Evolutionary conservation across 2,888 invertebrate genomes (phyloP).

Genomic region (Hanleya hanleyi): DNA sequence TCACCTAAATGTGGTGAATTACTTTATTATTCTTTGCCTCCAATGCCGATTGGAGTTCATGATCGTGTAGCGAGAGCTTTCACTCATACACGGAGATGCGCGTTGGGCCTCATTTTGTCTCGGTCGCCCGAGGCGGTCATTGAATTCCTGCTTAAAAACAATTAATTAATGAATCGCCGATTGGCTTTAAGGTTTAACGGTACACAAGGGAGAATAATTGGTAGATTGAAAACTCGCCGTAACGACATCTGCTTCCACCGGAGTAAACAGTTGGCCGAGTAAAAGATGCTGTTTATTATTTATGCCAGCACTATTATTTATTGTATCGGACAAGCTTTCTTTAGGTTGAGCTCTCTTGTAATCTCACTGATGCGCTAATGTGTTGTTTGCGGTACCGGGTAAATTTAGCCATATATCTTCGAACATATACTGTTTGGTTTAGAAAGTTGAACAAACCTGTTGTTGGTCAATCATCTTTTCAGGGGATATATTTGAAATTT

Average conservation of each 20-base stretch:
- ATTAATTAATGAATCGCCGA: neutral
- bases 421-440: no score
- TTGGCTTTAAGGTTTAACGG: neutral
- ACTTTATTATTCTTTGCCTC: slow-evolving; percentile 2
- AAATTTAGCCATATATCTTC: no score
- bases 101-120: slow-evolving; percentile 2
- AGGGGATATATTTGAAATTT: no score
- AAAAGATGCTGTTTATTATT: no score
- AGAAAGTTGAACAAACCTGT: no score
- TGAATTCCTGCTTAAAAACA: neutral
- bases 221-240: neutral
- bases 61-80: no score
- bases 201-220: neutral
- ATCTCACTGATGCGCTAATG: no score
- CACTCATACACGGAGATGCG: no score
- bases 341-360: no score
- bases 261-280: neutral
- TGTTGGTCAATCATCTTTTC: no score
- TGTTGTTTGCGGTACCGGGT: no score
- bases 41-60: no score
- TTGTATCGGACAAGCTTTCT: neutral
- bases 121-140: neutral
- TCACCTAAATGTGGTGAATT: neutral
- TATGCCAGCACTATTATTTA: neutral
- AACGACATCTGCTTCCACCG: neutral